Base-by-base conservation (phyloP, 1,140 invertebrate species). In the Heliconius eleuchia region DNA sequence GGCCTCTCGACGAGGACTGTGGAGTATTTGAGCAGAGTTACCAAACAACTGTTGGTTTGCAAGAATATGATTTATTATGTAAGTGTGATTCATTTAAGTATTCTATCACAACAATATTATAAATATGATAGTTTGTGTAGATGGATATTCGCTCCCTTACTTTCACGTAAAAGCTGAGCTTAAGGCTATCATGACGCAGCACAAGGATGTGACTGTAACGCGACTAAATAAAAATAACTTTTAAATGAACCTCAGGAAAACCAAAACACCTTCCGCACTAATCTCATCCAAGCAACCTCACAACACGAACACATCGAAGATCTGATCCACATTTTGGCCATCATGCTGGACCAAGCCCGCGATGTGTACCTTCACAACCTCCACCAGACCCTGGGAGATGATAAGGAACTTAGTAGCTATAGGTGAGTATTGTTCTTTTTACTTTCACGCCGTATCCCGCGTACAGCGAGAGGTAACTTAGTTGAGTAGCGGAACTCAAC, bases 321-420 rank as follows among this genome's bases (percentile, higher is more conserved):
- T 77, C 84, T 97, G 46, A 95, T 96, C 55, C 96, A 96, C 81
- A 89, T 97, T 0, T 80, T 96, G 74, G 95, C 95, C 3, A 92
- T 96, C 19, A 95, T 96, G 50, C 83, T 96, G 80, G 96, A 96
- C 71, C 96, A 97, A 88, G 96, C 96, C 0, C 94, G 95, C 77
- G 96, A 96, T 46, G 89, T 95, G 76, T 94, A 94, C 80, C 76
- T 93, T 8, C 88, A 87, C 74, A 87, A 86, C 74, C 88, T 91
- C 73, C 86, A 92, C 6, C 79, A 80, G 7, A 57, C 34, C 23
- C 11, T 71, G 37, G n/a, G 57, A 3, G 19, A 90, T 8, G 88
- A 92, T 71, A 82, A 86, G 71, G 90, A 92, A 19, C 57, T 89
- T 18, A 85, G 86, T 1, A 79, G 77, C 42, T 93, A 93, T 71